These are phyloP conservation scores for Serripes groenlandicus DNA, from an alignment of 2,888 invertebrate genomes.

Conservation along the genomic window DNA sequence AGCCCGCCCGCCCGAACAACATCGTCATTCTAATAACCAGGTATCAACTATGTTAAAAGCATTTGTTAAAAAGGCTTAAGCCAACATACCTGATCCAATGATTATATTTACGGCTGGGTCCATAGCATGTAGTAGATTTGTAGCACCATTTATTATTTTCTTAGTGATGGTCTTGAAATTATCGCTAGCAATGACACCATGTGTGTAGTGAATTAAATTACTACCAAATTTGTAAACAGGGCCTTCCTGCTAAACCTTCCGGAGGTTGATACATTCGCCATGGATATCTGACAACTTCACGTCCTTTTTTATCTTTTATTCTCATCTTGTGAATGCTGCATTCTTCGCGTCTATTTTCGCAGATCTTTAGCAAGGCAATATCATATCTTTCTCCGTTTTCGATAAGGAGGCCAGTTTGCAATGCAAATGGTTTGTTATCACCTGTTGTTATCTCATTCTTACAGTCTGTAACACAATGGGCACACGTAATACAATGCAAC, in stretches of 20 bases:
- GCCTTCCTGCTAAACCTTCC: neutral
- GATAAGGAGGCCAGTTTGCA: neutral
- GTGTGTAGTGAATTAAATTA: neutral
- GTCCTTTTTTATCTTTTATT: neutral
- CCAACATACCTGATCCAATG: neutral
- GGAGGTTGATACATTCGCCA: neutral
- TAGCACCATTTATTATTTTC: neutral
- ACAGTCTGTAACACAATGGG: constrained; percentile 1
- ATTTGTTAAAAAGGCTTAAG: no score
- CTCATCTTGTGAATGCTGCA: neutral
- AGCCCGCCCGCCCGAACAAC: no score
- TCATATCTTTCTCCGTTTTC: constrained; percentile 4
- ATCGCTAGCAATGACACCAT: neutral
- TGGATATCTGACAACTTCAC: neutral
- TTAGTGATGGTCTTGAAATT: neutral
- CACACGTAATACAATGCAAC: constrained; percentile 10
- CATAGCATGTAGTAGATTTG: neutral
- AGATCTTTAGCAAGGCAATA: constrained; percentile 1
- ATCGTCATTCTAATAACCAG: no score
- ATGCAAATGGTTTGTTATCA: neutral
- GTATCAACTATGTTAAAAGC: no score
- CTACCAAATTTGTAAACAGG: neutral
- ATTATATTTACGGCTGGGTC: neutral
- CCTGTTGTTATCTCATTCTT: neutral
- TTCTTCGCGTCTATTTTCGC: neutral